These are phyloP conservation scores for Anhinga rufa DNA, from an alignment of 2,113 vertebrate genomes.

Conservation along the genomic window DNA sequence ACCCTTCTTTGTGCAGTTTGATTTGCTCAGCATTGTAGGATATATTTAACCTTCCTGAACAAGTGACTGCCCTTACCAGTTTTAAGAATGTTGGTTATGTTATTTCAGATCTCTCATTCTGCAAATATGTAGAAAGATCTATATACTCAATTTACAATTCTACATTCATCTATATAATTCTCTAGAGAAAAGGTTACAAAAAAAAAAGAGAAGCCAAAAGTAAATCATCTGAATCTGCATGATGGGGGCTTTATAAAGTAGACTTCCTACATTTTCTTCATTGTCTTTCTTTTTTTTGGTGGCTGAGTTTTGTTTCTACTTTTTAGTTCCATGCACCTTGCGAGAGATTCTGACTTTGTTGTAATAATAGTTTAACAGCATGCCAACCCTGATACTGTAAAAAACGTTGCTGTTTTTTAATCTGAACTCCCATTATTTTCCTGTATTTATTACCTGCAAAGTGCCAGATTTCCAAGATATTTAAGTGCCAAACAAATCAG, in stretches of 20 bases:
- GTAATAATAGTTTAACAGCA: neutral
- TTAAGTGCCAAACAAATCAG: neutral
- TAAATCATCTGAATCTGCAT: neutral
- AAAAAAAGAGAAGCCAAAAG: neutral
- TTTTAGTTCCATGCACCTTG: neutral
- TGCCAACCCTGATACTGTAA: neutral
- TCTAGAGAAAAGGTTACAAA: neutral
- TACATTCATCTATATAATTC: neutral
- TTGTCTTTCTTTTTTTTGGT: neutral
- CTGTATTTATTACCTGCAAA: neutral
- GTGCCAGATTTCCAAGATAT: neutral
- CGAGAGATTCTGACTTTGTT: neutral
- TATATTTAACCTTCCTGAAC: neutral
- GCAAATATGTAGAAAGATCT: conserved; percentile 6
- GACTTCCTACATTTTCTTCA: neutral
- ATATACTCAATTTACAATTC: neutral
- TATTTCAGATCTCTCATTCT: neutral
- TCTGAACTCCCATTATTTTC: neutral
- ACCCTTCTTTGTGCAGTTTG: neutral
- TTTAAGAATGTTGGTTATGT: neutral
- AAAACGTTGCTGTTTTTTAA: neutral
- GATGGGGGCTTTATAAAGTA: neutral
- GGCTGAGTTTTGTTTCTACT: neutral
- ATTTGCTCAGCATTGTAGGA: neutral
- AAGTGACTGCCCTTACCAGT: neutral